phyloP scores from a whole-genome alignment of 1,140 invertebrate species.

The Phymorhynchus buccinoides region DNA sequence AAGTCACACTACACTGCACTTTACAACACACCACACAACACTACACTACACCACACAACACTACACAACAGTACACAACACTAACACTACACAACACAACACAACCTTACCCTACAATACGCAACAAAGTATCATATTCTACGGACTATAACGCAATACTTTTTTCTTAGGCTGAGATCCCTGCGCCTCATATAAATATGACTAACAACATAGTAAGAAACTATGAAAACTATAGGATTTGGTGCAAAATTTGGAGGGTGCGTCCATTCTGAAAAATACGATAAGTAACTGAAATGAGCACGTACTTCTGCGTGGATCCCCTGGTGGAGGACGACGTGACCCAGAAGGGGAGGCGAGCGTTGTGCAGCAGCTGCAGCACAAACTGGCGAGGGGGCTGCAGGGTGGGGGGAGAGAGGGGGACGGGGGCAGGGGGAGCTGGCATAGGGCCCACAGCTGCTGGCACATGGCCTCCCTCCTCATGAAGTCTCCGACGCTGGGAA shows the following conservation, averaged over 20 bases:
- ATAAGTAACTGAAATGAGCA: neutral
- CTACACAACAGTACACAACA: too few relatives aligned
- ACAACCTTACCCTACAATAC: neutral
- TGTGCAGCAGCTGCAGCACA: constrained; percentile 73
- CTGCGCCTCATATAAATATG: too few relatives aligned
- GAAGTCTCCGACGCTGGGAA: too few relatives aligned
- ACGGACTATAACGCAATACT: too few relatives aligned
- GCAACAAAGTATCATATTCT: neutral
- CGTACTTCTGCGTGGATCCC: constrained; percentile 74
- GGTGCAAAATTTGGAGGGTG: too few relatives aligned
- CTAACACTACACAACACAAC: neutral
- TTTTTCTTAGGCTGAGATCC: too few relatives aligned
- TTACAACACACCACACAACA: too few relatives aligned
- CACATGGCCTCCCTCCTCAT: constrained; percentile 73
- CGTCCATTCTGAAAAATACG: too few relatives aligned
- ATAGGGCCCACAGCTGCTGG: constrained; percentile 74
- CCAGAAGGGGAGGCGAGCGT: constrained; percentile 77
- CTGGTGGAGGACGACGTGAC: constrained; percentile 74
- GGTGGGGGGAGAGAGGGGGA: constrained; percentile 39
- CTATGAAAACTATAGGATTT: too few relatives aligned
- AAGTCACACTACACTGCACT: neutral
- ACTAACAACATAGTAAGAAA: too few relatives aligned
- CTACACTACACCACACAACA: too few relatives aligned
- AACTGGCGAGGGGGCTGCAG: constrained; percentile 70
- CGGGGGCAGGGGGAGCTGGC: constrained; percentile 57